Percentiles rank a stretch among this genome's conserved stretches.
These are phyloP conservation scores for Orestias chungarensis DNA, from an alignment of 2,797 vertebrate species.

Conservation along the genomic window DNA sequence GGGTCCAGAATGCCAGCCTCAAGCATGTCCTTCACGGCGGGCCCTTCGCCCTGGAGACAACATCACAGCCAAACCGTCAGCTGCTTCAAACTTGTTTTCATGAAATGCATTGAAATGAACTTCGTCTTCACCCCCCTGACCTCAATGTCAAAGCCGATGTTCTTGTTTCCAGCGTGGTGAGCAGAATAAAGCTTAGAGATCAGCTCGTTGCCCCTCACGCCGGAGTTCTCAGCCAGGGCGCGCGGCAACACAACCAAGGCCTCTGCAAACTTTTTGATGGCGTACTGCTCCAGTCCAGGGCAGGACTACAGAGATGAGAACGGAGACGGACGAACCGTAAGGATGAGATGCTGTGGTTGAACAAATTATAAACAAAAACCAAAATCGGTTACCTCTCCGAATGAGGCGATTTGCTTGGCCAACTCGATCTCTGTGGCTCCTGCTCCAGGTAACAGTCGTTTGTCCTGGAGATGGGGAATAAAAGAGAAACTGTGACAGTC, in stretches of 20 bases:
- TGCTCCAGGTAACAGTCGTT: constrained; percentile 91
- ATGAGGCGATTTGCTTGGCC: constrained; percentile 92
- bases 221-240: constrained; percentile 95
- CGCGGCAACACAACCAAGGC: constrained; percentile 93
- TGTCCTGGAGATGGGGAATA: constrained; percentile 82
- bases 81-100: background rate
- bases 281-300: constrained; percentile 96
- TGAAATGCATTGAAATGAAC: background rate
- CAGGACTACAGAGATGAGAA: constrained; percentile 81
- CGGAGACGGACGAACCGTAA: background rate
- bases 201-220: constrained; percentile 93
- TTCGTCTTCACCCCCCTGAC: constrained; percentile 65
- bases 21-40: constrained; percentile 91
- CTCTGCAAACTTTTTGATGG: constrained; percentile 97
- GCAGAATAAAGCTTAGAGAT: constrained; percentile 94
- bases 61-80: constrained; percentile 14
- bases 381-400: constrained; percentile 87
- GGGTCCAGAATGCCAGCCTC: constrained; percentile 91
- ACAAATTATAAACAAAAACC: background rate
- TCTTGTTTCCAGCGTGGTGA: constrained; percentile 96
- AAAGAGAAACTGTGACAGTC: constrained; percentile 21
- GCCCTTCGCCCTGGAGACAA: constrained; percentile 85
- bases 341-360: background rate
- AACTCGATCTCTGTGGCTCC: constrained; percentile 97
- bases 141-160: constrained; percentile 96